phyloP scores from a whole-genome alignment of 2,113 vertebrate genomes.

The Elaphurus davidianus region DNA sequence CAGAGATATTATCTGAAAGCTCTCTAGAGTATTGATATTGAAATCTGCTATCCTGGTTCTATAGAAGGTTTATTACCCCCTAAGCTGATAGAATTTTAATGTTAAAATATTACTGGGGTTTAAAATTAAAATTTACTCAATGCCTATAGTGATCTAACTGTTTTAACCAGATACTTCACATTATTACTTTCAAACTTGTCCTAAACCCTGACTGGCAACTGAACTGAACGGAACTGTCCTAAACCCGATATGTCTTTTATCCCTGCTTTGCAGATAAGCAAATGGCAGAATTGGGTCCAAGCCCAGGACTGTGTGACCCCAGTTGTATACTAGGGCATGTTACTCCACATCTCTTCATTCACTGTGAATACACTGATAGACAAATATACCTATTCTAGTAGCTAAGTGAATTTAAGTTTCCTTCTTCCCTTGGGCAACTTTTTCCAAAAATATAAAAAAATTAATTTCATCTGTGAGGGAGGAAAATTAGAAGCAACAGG shows the following conservation, averaged over 20 bases:
- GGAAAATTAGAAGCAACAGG: slow-evolving; percentile 11
- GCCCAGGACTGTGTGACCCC: neutral
- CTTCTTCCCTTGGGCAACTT: neutral
- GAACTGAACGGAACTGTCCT: neutral
- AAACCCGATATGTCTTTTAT: neutral
- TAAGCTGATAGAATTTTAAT: neutral
- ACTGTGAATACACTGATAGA: neutral
- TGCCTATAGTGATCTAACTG: neutral
- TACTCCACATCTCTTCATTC: neutral
- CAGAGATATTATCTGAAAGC: neutral
- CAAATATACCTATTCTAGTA: neutral
- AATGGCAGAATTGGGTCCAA: neutral
- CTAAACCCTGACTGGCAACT: neutral
- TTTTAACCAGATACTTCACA: neutral
- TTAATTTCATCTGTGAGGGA: neutral
- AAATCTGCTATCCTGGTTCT: neutral
- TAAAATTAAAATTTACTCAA: neutral
- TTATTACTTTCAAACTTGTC: neutral
- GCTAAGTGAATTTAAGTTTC: neutral
- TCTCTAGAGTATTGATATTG: neutral
- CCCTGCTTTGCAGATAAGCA: neutral
- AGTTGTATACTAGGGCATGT: neutral
- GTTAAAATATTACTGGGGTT: neutral
- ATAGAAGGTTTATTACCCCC: neutral
- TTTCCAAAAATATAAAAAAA: neutral